Conservation (phyloP, 2,113 vertebrate genomes). For the Cyanoderma ruficeps region DNA sequence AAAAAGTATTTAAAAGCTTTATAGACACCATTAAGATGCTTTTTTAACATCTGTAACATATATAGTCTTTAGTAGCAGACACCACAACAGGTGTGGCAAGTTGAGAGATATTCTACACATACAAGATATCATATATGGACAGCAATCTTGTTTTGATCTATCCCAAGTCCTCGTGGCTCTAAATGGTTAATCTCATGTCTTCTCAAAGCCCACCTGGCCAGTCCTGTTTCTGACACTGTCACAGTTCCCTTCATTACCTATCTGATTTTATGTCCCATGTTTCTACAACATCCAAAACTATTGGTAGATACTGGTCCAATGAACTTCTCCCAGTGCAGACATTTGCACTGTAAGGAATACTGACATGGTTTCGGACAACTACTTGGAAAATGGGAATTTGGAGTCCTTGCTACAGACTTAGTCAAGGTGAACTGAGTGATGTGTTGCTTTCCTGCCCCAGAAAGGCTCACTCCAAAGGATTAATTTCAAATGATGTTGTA, state of each 20-base stretch:
- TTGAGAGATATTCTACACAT: not conserved
- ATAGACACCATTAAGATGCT: not conserved
- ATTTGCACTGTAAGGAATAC: not conserved
- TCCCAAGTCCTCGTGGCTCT: not conserved
- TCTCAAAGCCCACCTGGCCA: not conserved
- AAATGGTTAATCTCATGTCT: not conserved
- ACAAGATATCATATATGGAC: fast-evolving
- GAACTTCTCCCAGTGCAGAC: not conserved
- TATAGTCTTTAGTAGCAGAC: not conserved
- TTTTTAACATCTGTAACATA: not conserved
- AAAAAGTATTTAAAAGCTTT: not conserved
- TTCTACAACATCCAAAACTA: not conserved
- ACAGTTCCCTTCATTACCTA: not conserved
- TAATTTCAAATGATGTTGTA: not conserved
- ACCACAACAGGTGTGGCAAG: not conserved
- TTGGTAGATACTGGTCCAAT: not conserved
- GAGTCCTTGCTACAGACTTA: not conserved
- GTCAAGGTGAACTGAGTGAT: not conserved
- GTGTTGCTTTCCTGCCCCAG: not conserved
- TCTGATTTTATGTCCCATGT: not conserved
- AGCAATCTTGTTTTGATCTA: not conserved
- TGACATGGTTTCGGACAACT: not conserved
- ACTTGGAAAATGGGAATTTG: fast-evolving
- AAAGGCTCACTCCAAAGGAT: not conserved
- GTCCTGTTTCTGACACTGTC: not conserved